phyloP scores from a whole-genome alignment of 2,113 vertebrate genomes.

The Lycaon pictus region DNA sequence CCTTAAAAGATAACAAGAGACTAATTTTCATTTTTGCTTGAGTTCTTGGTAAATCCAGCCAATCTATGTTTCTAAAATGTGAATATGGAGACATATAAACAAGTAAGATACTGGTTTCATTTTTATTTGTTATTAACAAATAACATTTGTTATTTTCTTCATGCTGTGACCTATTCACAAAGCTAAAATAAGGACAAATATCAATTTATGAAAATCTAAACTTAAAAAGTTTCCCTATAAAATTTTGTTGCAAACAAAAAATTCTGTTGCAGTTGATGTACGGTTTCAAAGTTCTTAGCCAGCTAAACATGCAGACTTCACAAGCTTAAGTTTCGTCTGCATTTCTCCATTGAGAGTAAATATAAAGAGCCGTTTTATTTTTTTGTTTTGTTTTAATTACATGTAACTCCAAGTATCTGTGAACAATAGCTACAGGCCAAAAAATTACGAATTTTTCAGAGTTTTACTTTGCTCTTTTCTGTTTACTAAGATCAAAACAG shows the following conservation, averaged over 20 bases:
- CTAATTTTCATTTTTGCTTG: constrained; percentile 23
- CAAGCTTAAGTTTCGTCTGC: background rate
- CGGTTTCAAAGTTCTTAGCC: background rate
- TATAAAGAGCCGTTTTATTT: background rate
- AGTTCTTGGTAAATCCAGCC: background rate
- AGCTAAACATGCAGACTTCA: background rate
- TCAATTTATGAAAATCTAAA: background rate
- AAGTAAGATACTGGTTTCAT: background rate
- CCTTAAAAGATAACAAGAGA: background rate
- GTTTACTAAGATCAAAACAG: background rate
- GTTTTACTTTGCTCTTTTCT: background rate
- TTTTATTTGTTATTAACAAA: background rate
- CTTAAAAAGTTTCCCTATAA: background rate
- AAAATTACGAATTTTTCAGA: background rate
- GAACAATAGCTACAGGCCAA: background rate
- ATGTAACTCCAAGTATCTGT: background rate
- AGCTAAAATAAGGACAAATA: background rate
- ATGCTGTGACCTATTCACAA: background rate
- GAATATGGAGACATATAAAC: background rate
- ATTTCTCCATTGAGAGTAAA: constrained; percentile 8
- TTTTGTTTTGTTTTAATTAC: background rate
- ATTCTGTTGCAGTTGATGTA: background rate
- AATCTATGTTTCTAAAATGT: background rate
- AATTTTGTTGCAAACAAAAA: background rate
- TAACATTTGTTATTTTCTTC: background rate